Evolutionary conservation across 2,888 invertebrate species (phyloP).

Genomic region (Plebejus anna): DNA sequence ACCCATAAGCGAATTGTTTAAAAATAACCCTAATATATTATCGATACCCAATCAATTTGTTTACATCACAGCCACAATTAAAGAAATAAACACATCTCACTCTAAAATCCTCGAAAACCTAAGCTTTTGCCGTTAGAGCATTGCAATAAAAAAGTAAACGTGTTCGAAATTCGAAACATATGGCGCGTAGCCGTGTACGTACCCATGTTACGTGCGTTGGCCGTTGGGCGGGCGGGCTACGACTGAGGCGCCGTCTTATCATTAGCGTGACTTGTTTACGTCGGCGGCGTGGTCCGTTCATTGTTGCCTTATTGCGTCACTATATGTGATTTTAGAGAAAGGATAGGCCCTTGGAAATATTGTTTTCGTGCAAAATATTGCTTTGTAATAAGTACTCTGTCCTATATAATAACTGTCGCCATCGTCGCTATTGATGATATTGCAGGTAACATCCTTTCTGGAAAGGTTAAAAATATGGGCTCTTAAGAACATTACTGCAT

Average conservation of each 20-base stretch:
- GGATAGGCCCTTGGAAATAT: neutral
- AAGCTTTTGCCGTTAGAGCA: neutral
- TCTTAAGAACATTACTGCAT: too few relatives aligned
- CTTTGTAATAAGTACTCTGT: too few relatives aligned
- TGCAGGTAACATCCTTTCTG: too few relatives aligned
- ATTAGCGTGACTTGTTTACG: slow-evolving; percentile 67
- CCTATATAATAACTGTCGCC: too few relatives aligned
- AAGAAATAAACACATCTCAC: neutral
- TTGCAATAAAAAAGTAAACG: slow-evolving; percentile 8
- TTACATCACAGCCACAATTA: neutral
- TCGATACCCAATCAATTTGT: neutral
- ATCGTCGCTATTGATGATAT: too few relatives aligned
- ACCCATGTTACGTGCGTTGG: slow-evolving; percentile 27
- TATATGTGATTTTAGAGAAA: neutral
- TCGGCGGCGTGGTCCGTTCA: slow-evolving; percentile 61
- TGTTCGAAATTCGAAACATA: slow-evolving; percentile 19
- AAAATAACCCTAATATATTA: neutral
- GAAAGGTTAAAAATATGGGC: too few relatives aligned
- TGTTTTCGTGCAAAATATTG: neutral
- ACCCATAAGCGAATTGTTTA: neutral
- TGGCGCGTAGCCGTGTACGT: neutral
- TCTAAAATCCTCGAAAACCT: neutral
- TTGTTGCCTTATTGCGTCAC: slow-evolving; percentile 49
- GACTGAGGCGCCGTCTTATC: slow-evolving; percentile 70
- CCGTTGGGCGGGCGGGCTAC: slow-evolving; percentile 63